Conservation (phyloP, 2,113 vertebrate genomes). For the Cyprinus carpio region DNA sequence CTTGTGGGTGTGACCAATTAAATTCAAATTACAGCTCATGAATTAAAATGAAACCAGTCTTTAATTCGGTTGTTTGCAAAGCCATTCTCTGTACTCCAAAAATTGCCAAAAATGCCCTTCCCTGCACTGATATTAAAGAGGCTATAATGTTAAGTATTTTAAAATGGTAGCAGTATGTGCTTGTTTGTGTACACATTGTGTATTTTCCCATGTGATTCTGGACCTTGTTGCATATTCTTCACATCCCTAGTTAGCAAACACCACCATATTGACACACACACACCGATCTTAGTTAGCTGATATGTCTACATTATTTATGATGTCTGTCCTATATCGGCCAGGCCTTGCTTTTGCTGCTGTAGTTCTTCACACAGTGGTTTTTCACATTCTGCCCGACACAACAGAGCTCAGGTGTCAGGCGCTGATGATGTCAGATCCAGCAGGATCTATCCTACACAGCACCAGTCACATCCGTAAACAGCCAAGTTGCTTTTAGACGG, state of each 20-base stretch:
- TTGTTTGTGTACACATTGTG: not conserved
- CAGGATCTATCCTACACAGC: slow-evolving; percentile 1
- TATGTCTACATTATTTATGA: slow-evolving; percentile 46
- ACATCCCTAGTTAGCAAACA: not conserved
- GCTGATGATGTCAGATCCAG: slow-evolving; percentile 42
- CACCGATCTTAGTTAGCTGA: slow-evolving; percentile 1
- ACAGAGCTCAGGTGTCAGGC: slow-evolving; percentile 37
- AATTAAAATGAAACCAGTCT: not conserved
- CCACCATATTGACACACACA: not conserved
- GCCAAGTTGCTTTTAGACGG: not conserved
- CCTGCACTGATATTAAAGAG: not conserved
- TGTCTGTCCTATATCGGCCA: slow-evolving; percentile 24
- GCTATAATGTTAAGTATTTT: not conserved
- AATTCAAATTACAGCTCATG: not conserved
- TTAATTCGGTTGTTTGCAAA: too few species aligned
- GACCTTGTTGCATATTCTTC: not conserved
- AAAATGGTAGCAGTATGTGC: not conserved
- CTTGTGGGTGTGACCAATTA: not conserved
- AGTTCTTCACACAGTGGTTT: slow-evolving; percentile 1
- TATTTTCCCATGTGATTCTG: not conserved
- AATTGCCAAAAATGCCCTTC: too few species aligned
- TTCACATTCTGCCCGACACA: slow-evolving; percentile 16
- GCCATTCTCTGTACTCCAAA: too few species aligned
- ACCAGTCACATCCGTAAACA: not conserved
- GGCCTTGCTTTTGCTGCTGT: slow-evolving; percentile 31